Evolutionary conservation across 2,797 vertebrate species (phyloP).

Genomic region (Vultur gryphus): DNA sequence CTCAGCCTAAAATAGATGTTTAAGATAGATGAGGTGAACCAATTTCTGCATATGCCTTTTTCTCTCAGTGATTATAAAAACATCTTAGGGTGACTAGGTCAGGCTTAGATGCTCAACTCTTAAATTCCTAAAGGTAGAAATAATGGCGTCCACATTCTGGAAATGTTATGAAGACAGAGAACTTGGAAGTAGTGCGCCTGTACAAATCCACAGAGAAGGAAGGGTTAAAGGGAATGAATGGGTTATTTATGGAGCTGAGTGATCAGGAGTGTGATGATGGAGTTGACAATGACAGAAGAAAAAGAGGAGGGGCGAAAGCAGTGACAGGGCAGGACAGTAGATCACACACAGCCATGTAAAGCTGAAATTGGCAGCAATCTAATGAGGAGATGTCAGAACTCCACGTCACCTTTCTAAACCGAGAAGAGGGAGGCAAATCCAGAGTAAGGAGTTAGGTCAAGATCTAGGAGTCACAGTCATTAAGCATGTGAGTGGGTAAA

Average conservation of each 20-base stretch:
- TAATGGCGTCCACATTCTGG: not conserved
- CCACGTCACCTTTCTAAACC: not conserved
- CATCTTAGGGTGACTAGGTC: not conserved
- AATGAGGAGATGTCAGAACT: not conserved
- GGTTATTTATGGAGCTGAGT: not conserved
- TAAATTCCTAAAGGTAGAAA: not conserved
- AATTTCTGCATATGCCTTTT: not conserved
- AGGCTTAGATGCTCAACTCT: not conserved
- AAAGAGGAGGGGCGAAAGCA: not conserved
- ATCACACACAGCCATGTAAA: not conserved
- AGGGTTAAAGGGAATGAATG: not conserved
- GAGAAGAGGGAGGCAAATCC: not conserved
- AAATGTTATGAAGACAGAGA: not conserved
- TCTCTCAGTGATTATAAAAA: not conserved
- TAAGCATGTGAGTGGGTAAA: conserved; percentile 8
- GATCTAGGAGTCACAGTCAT: not conserved
- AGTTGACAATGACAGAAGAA: not conserved
- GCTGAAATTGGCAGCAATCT: not conserved
- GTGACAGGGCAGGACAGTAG: not conserved
- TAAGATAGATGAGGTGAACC: not conserved
- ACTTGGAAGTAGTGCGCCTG: not conserved
- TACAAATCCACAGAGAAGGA: not conserved
- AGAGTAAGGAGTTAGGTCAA: not conserved
- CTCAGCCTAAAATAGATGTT: not conserved
- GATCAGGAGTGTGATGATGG: not conserved